phyloP scores from a whole-genome alignment of 1,140 invertebrate species.

The Zaprionus nigranus region DNA sequence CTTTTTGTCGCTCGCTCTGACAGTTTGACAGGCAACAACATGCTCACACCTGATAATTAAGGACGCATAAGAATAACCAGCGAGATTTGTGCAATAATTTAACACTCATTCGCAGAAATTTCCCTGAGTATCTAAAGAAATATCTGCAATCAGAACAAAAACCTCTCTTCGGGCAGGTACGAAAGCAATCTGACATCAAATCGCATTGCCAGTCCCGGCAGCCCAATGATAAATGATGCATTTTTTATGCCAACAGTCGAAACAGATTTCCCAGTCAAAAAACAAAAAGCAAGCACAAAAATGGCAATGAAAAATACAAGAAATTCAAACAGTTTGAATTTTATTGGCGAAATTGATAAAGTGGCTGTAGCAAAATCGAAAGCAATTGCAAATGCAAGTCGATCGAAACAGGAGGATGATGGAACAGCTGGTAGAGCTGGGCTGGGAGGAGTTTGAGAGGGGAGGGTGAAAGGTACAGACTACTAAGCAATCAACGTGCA shows the following conservation, averaged over 20 bases:
- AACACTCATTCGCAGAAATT: neutral
- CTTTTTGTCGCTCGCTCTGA: constrained; percentile 36
- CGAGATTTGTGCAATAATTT: neutral
- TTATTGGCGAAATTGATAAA: constrained; percentile 62
- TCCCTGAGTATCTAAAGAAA: neutral
- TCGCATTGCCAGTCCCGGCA: neutral
- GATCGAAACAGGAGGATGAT: constrained; percentile 18
- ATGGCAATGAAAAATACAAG: constrained; percentile 10
- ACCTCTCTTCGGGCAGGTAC: neutral
- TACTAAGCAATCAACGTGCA: constrained; percentile 40
- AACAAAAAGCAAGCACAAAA: constrained; percentile 14
- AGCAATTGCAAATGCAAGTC: constrained; percentile 46
- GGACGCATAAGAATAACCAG: neutral
- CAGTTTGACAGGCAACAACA: constrained; percentile 50
- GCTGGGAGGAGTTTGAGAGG: no score
- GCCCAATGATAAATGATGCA: constrained; percentile 43
- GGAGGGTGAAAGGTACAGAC: neutral
- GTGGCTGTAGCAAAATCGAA: constrained; percentile 50
- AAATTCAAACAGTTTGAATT: constrained; percentile 49
- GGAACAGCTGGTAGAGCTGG: neutral
- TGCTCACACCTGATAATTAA: constrained; percentile 48
- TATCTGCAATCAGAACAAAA: neutral
- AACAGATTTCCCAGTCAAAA: constrained; percentile 1
- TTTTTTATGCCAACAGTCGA: constrained; percentile 34
- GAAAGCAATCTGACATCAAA: constrained; percentile 19